These are phyloP conservation scores for Catostylus mosaicus DNA, from an alignment of 30 jellyfish, hydroid and myxozoan genomes.

Conservation along the genomic window DNA sequence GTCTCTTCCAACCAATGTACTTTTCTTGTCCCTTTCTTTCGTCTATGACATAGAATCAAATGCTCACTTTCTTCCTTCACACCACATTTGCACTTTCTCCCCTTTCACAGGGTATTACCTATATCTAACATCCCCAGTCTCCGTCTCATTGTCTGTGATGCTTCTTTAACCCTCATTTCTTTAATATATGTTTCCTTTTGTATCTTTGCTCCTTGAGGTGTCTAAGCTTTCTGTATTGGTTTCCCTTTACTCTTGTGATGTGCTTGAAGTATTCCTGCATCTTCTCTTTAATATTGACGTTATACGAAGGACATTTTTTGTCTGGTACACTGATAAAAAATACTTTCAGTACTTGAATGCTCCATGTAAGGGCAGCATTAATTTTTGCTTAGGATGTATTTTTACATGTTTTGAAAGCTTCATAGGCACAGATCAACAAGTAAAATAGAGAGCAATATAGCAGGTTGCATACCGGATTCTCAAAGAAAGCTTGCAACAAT, in stretches of 20 bases:
- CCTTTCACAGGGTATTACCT: slow-evolving; percentile 21
- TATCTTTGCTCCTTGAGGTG: background rate
- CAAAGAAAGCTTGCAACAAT: no score
- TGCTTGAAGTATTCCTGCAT: background rate
- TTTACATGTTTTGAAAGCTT: no score
- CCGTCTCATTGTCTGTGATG: background rate
- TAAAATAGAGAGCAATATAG: no score
- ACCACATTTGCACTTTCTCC: background rate
- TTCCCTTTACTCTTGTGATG: background rate
- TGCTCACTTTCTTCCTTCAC: background rate
- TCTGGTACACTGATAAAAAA: no score
- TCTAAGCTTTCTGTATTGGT: background rate
- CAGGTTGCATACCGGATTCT: no score
- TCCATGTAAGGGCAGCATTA: no score
- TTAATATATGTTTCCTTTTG: slow-evolving; percentile 17
- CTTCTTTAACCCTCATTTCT: slow-evolving; percentile 20
- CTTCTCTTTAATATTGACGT: background rate
- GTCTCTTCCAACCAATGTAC: background rate
- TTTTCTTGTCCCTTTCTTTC: background rate
- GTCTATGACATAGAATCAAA: no score
- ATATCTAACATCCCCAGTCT: slow-evolving; percentile 42
- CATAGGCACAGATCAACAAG: no score
- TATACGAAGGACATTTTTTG: no score
- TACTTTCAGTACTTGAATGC: no score
- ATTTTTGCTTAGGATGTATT: no score